Conservation (phyloP, 1,140 invertebrate genomes). For the Drosophila parvula region DNA sequence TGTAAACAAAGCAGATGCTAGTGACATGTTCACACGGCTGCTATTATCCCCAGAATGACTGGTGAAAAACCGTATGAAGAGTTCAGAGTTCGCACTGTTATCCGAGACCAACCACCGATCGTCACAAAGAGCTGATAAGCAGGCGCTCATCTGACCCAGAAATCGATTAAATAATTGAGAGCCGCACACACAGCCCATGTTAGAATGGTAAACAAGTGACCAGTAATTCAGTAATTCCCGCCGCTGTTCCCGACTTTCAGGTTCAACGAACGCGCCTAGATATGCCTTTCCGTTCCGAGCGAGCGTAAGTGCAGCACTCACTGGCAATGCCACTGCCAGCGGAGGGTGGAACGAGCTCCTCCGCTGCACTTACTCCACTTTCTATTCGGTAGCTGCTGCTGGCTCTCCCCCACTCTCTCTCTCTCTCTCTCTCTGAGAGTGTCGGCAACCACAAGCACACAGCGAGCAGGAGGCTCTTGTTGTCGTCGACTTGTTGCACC, state of each 20-base stretch:
- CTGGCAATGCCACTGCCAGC: constrained; percentile 5
- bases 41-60: constrained; percentile 6
- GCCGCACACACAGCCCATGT: background rate
- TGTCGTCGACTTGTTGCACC: constrained; percentile 71
- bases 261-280: constrained; percentile 46
- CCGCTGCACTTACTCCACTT: constrained; percentile 68
- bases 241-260: constrained; percentile 19
- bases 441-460: constrained; percentile 25
- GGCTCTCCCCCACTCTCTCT: constrained; percentile 29
- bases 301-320: constrained; percentile 30
- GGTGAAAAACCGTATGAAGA: background rate
- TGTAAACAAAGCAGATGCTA: constrained; percentile 16
- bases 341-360: constrained; percentile 10
- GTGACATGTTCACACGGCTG: background rate
- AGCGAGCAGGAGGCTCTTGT: constrained; percentile 14
- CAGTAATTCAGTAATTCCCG: constrained; percentile 7
- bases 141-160: constrained; percentile 12
- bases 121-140: constrained; percentile 9
- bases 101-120: background rate
- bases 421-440: constrained; percentile 36
- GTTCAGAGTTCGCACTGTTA: constrained; percentile 2
- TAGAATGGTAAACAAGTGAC: constrained; percentile 15
- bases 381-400: constrained; percentile 48
- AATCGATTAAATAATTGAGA: constrained; percentile 35
- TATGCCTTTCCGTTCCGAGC: background rate